These are phyloP conservation scores for Laupala kohalensis DNA, from an alignment of 1,140 invertebrate species.

Conservation along the genomic window DNA sequence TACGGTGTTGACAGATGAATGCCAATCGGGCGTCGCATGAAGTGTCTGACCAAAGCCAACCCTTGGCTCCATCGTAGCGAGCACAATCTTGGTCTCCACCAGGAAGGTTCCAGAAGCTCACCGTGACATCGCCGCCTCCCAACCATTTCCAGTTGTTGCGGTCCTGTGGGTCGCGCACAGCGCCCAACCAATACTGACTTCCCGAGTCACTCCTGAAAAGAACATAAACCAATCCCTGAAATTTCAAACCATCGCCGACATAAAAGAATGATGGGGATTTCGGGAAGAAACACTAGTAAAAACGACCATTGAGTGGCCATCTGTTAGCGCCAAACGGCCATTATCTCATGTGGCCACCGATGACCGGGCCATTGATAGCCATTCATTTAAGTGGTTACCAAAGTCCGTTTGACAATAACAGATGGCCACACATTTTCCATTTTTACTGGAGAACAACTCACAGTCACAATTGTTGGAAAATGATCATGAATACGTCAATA, in stretches of 20 bases:
- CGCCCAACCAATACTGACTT: slow-evolving; percentile 91
- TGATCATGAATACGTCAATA: too few species aligned
- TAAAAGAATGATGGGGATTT: too few species aligned
- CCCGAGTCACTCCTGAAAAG: slow-evolving; percentile 63
- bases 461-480: too few species aligned
- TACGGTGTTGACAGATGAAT: slow-evolving; percentile 89
- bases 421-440: too few species aligned
- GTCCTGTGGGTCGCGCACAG: slow-evolving; percentile 65
- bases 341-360: too few species aligned
- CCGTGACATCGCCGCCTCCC: slow-evolving; percentile 72
- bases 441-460: too few species aligned
- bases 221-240: background rate
- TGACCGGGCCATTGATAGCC: too few species aligned
- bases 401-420: too few species aligned
- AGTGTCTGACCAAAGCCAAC: slow-evolving; percentile 90
- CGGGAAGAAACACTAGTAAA: too few species aligned
- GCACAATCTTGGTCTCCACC: slow-evolving; percentile 75
- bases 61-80: slow-evolving; percentile 80
- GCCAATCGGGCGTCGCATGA: slow-evolving; percentile 74
- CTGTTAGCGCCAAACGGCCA: too few species aligned
- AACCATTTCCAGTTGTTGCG: slow-evolving; percentile 80
- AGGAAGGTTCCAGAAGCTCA: slow-evolving; percentile 85
- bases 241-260: background rate
- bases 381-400: too few species aligned
- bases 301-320: too few species aligned